Conservation (phyloP, 1,140 invertebrate genomes). For the Drosophila yakuba region DNA sequence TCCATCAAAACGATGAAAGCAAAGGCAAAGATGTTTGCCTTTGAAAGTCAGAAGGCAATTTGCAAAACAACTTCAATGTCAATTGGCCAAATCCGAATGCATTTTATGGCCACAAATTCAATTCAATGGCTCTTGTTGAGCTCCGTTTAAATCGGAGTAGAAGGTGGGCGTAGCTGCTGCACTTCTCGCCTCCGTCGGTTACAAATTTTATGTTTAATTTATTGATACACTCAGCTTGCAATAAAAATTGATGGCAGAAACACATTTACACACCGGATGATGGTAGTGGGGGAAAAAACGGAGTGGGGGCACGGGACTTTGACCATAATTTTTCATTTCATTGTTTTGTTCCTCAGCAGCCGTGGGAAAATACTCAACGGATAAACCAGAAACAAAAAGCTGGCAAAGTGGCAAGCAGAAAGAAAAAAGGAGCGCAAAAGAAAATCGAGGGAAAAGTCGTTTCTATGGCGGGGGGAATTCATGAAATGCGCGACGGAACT, state of each 20-base stretch:
- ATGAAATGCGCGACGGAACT: slow-evolving; percentile 73
- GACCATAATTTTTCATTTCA: slow-evolving; percentile 81
- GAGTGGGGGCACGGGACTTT: slow-evolving; percentile 2
- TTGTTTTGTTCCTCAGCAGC: slow-evolving; percentile 63
- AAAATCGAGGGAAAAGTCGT: slow-evolving; percentile 50
- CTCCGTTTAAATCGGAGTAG: slow-evolving; percentile 27
- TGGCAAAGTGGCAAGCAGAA: slow-evolving; percentile 53
- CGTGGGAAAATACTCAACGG: slow-evolving; percentile 68
- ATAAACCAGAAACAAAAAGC: slow-evolving; percentile 63
- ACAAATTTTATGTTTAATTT: slow-evolving; percentile 77
- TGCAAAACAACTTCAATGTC: slow-evolving; percentile 43
- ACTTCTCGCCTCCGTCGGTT: slow-evolving; percentile 25
- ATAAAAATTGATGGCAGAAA: slow-evolving; percentile 82
- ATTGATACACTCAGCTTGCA: slow-evolving; percentile 80
- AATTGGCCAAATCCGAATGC: slow-evolving; percentile 59
- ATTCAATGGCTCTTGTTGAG: slow-evolving; percentile 45
- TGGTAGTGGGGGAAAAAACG: background rate
- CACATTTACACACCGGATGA: slow-evolving; percentile 65
- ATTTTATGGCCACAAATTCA: slow-evolving; percentile 63
- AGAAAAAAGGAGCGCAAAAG: slow-evolving; percentile 31
- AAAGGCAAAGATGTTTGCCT: background rate
- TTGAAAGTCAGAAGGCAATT: slow-evolving; percentile 26
- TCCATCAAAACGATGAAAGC: slow-evolving; percentile 38
- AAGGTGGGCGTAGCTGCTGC: slow-evolving; percentile 27
- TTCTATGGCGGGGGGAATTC: slow-evolving; percentile 50